Percentiles rank a stretch among this genome's conserved stretches.
Conservation (phyloP, 2,797 vertebrate species). For the Parotocinclus haroldoi region DNA sequence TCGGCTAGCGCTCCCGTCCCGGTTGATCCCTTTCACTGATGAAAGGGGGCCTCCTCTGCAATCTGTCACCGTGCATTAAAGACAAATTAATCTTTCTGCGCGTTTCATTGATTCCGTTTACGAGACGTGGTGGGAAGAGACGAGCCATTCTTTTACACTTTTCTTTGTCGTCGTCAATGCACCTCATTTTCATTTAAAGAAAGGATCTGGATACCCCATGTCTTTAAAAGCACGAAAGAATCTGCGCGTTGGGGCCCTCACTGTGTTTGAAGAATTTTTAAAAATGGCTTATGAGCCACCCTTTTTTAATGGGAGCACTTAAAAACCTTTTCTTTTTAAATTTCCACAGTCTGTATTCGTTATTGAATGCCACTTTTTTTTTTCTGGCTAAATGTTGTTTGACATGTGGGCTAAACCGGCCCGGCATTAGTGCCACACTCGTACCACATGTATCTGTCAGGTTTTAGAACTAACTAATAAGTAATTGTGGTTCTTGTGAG, state of each 20-base stretch:
- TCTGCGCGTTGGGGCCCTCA: not conserved
- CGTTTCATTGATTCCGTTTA: slow-evolving; percentile 32
- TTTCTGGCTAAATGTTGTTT: too few species aligned
- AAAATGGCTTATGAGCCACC: too few species aligned
- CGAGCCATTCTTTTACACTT: slow-evolving; percentile 4
- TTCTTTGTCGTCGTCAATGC: not conserved
- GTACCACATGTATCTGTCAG: too few species aligned
- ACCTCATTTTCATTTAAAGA: slow-evolving; percentile 16
- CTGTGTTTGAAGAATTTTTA: not conserved
- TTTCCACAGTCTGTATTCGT: too few species aligned
- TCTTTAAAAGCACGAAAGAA: not conserved
- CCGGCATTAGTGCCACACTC: too few species aligned
- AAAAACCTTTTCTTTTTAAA: too few species aligned
- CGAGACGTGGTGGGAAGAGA: not conserved
- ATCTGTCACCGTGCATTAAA: slow-evolving; percentile 33
- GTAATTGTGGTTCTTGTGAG: too few species aligned
- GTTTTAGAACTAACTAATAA: too few species aligned
- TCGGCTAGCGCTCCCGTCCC: not conserved
- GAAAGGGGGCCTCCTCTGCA: slow-evolving; percentile 19
- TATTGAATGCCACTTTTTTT: too few species aligned
- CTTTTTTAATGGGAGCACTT: too few species aligned
- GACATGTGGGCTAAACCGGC: too few species aligned
- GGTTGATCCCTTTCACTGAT: slow-evolving; percentile 21
- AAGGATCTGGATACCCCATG: not conserved
- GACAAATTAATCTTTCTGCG: slow-evolving; percentile 35